A percentile compares a stretch with the other conserved stretches of the same genome.
Evolutionary conservation across 2,888 invertebrate genomes (phyloP).

Genomic region (Pandemis corylana): DNA sequence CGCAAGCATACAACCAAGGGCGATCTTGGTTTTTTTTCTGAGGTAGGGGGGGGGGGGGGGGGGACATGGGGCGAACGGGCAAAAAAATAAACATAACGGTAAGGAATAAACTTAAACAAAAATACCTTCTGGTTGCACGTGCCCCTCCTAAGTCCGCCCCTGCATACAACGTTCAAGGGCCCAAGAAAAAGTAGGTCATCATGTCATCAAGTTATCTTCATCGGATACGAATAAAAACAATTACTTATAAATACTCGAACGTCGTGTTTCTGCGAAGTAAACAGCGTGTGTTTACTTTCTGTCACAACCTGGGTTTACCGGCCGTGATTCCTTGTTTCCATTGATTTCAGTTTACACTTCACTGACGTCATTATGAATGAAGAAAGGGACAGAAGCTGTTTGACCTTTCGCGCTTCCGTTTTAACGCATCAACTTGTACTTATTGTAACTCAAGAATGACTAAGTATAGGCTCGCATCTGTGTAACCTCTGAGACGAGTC

Average conservation of each 20-base stretch:
- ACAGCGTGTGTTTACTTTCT: background rate
- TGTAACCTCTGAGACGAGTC: no score
- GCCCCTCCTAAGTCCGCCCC: no score
- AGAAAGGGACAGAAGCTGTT: background rate
- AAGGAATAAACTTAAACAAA: no score
- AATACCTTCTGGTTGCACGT: background rate
- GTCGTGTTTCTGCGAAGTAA: conserved; percentile 7
- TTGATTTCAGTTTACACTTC: background rate
- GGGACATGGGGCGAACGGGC: no score
- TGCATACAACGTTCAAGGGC: background rate
- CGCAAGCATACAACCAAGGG: no score
- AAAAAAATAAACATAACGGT: no score
- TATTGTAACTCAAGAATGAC: no score
- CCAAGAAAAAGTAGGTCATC: conserved; percentile 11
- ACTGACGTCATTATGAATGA: conserved; percentile 5
- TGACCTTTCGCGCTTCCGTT: background rate
- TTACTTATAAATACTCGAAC: conserved; percentile 3
- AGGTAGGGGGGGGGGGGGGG: no score
- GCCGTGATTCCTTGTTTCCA: background rate
- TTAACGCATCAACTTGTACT: background rate
- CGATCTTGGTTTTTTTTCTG: no score
- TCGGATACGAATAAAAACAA: background rate
- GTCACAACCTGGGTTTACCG: background rate
- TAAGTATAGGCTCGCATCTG: no score
- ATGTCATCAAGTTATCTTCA: conserved; percentile 1